Evolutionary conservation across 2,797 vertebrate genomes (phyloP).

Genomic region (Chelonia mydas): DNA sequence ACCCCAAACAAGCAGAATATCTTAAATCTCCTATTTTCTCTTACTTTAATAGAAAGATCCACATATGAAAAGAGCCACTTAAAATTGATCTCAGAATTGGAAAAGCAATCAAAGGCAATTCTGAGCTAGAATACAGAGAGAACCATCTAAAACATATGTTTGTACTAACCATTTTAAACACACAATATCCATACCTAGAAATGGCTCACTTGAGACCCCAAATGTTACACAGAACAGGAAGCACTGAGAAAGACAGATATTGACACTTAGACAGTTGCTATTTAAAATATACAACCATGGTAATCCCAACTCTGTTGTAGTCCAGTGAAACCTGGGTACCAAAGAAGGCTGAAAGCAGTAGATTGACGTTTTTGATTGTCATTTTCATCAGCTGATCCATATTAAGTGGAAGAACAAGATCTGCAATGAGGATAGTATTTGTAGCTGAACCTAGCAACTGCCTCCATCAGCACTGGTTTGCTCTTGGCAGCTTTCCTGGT

Average conservation of each 20-base stretch:
- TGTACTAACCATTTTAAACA: neutral
- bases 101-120: neutral
- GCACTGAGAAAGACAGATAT: neutral
- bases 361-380: neutral
- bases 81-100: neutral
- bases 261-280: neutral
- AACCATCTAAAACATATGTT: neutral
- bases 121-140: neutral
- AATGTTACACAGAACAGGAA: neutral
- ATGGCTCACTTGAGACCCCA: neutral
- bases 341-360: neutral
- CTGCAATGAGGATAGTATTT: neutral
- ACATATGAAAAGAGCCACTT: neutral
- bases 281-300: accelerated
- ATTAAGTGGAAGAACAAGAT: neutral
- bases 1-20: neutral
- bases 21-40: neutral
- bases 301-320: neutral
- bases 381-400: neutral
- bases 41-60: neutral
- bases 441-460: neutral
- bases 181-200: neutral
- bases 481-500: neutral
- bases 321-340: neutral
- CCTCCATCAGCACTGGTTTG: neutral